Evolutionary conservation across 2,888 invertebrate genomes (phyloP).

Genomic region (Unio delphinus): DNA sequence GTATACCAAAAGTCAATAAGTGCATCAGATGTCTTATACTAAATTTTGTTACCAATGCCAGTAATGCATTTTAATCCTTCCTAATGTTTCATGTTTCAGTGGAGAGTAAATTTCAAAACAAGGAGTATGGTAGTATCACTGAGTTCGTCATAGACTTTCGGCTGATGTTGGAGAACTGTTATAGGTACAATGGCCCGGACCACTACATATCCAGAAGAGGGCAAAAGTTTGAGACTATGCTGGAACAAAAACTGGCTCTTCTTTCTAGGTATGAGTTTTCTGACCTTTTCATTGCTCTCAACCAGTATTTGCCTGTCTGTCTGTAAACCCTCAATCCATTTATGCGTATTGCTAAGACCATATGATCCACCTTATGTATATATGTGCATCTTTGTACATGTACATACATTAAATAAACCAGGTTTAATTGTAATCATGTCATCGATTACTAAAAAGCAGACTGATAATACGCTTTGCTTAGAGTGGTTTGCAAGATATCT

Average conservation of each 20-base stretch:
- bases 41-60: not conserved
- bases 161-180: constrained; percentile 74
- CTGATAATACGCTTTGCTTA: too few relatives aligned
- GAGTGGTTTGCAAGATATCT: too few relatives aligned
- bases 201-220: constrained; percentile 72
- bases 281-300: not conserved
- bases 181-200: constrained; percentile 73
- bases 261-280: constrained; percentile 70
- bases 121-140: constrained; percentile 71
- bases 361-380: too few relatives aligned
- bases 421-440: too few relatives aligned
- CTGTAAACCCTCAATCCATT: too few relatives aligned
- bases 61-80: not conserved
- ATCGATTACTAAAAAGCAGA: too few relatives aligned
- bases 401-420: too few relatives aligned
- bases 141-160: constrained; percentile 73
- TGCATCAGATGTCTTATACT: not conserved
- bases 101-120: constrained; percentile 66
- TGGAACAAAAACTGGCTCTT: constrained; percentile 73
- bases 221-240: constrained; percentile 72
- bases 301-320: too few relatives aligned
- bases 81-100: constrained; percentile 63
- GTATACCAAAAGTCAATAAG: not conserved
- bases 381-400: too few relatives aligned
- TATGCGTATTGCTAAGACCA: too few relatives aligned